Percentiles rank a stretch among this genome's conserved stretches.
Conservation (phyloP, 2,888 invertebrate genomes). For the Drosophila tripunctata region DNA sequence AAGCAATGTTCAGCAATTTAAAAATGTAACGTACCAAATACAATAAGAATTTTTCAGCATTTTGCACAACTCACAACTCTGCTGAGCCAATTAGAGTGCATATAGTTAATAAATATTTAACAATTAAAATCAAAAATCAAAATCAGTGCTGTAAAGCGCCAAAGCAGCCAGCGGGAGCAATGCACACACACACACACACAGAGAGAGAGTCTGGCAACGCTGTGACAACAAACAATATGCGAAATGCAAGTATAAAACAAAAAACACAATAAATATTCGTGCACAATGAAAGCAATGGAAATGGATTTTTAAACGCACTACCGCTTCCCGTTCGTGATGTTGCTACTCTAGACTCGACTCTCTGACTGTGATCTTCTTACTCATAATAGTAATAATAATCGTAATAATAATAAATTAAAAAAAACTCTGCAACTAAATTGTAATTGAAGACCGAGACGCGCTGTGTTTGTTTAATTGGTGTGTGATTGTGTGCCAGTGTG, state of each 20-base stretch:
- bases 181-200: too few relatives aligned
- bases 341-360: too few relatives aligned
- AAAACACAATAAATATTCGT: conserved; percentile 64
- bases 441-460: conserved; percentile 44
- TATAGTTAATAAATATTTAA: too few relatives aligned
- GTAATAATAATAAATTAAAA: conserved; percentile 52
- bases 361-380: conserved; percentile 51
- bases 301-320: conserved; percentile 53
- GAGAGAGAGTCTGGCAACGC: conserved; percentile 46
- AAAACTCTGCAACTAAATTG: conserved; percentile 33
- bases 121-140: too few relatives aligned
- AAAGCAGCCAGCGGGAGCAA: too few relatives aligned
- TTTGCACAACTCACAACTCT: too few relatives aligned
- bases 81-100: too few relatives aligned
- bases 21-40: not conserved
- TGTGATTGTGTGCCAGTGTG: conserved; percentile 3
- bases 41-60: too few relatives aligned
- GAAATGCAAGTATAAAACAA: conserved; percentile 65
- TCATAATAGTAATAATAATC: too few relatives aligned
- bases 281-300: conserved; percentile 51
- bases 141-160: conserved; percentile 34
- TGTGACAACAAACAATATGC: conserved; percentile 58
- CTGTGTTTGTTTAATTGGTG: conserved; percentile 50
- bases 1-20: not conserved
- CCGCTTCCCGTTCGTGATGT: conserved; percentile 55